Base-by-base conservation (phyloP, 2,113 vertebrate species). In the Orycteropus afer region DNA sequence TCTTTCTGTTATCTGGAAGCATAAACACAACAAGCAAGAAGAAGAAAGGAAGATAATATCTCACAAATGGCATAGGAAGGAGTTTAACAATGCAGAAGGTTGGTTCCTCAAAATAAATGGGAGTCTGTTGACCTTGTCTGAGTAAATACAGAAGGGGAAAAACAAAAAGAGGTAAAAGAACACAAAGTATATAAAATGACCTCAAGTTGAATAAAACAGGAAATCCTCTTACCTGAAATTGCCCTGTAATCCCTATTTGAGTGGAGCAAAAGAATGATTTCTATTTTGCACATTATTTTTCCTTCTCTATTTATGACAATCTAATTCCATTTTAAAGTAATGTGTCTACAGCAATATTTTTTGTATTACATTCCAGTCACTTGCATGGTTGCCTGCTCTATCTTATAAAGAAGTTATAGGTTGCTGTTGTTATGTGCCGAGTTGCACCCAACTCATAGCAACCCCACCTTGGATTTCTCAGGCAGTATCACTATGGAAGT, bases 191-290 rank as follows among this genome's bases (percentile, higher is more conserved):
- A 83, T 45, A 91, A 89, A 97, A 91, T 57, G 77, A 71, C 87
- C 25, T 95, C 29, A 89, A 53, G 55, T 63, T 78, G 71, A 89
- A 94, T 94, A 96, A 96, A 96, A 83, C 29, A 94, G 53, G 47
- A 97, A 96, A 96, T 94, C 93, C 63, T 97, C 65, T 94, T 95
- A 96, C 95, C 78, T 93, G 25, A 97, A 97, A 96, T 95, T 95
- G 47, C 53, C 34, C 77, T 95, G 9, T 94, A 95, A 94, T 95
- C 65, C 42, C 27, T 47, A 79, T 73, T 82, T 94, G 84, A 96
- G 74, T 90, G 55, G 20, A 93, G 40, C 49, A 93, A 89, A 95
- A 95, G 20, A 94, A 90, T 88, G 37, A 94, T 94, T 93, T 95
- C 86, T 95, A 90, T 96, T 95, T 97, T 18, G 42, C 59, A 53